These are phyloP conservation scores for Mystacides longicornis DNA, from an alignment of 2,888 invertebrate genomes.

Conservation along the genomic window DNA sequence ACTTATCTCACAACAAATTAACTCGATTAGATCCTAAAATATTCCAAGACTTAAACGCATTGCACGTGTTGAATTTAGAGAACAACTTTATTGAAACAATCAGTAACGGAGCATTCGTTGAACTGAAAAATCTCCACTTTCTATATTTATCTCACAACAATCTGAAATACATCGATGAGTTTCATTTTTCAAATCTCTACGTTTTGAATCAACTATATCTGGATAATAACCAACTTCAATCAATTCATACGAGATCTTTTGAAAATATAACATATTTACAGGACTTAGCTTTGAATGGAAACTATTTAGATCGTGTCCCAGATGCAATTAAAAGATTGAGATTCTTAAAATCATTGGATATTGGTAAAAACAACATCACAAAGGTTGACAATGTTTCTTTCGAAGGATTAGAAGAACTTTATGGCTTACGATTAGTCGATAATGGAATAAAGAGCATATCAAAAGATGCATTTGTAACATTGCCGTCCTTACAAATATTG, in stretches of 20 bases:
- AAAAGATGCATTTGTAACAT: conserved; percentile 62
- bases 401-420: conserved; percentile 64
- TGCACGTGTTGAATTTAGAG: conserved; percentile 68
- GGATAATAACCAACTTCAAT: conserved; percentile 63
- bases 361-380: conserved; percentile 73
- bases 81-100: conserved; percentile 64
- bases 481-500: conserved; percentile 66
- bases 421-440: conserved; percentile 69
- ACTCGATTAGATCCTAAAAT: conserved; percentile 62
- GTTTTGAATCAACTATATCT: conserved; percentile 65
- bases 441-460: conserved; percentile 69
- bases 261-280: conserved; percentile 70
- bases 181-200: conserved; percentile 64
- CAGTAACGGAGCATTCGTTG: conserved; percentile 64
- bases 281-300: conserved; percentile 70
- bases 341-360: conserved; percentile 67
- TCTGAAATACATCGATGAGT: conserved; percentile 57
- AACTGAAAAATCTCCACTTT: conserved; percentile 68
- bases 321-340: conserved; percentile 58
- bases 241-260: conserved; percentile 61
- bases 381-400: conserved; percentile 66
- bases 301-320: conserved; percentile 58
- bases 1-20: conserved; percentile 64
- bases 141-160: conserved; percentile 66
- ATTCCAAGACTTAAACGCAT: conserved; percentile 65